Evolutionary conservation across 1,140 invertebrate genomes (phyloP), one percentile per base, ranked within the genome.

Genomic region (Scylla paramamosain): DNA sequence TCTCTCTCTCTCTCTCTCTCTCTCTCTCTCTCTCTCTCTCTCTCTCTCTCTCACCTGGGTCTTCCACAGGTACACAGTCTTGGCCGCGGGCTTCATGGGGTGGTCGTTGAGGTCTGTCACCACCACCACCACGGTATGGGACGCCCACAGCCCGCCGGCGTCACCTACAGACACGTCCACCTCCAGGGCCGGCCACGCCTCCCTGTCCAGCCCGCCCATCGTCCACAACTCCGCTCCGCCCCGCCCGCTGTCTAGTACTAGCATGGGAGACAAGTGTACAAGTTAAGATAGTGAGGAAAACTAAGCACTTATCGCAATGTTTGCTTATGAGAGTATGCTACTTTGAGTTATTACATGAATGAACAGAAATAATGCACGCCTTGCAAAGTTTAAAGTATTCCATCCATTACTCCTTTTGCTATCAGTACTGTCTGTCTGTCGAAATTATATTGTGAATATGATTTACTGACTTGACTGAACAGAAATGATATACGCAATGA

Each of bases 31-130:
- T 31, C 39, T 16, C 84, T 29, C 28, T 87, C 84, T 87, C 39
- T 87, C 84, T 87, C 84, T 87, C 84, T 87, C 84, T 87, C 84
- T 87, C 28, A 91, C 89, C 89, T 91, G 89, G 4, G 89, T 91
- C 89, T 91, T 91, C 89, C 89, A 91, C 10, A 91, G 28, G 89
- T 91, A 91, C 32, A 91, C 89, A 4, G 89, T 91, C 89, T 91
- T 91, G 39, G 89, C 89, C 4, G 39, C 89, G 14, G 89, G 89
- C n/a, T 91, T 91, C 89, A 91, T 91, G 20, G 89, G 89, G 89
- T 91, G 39, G 89, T 91, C 89, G 45, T 91, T 91, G 0, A 91
- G 39, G 45, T 91, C 89, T 39, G 46, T 31, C 25, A 91, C 89
- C 10, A 91, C 46, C 10, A 91, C 89, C 8, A 29, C 14, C 32